Evolutionary conservation across 2,113 vertebrate species (phyloP), one percentile per base, ranked within the genome.

Genomic region (Balaenoptera acutorostrata): DNA sequence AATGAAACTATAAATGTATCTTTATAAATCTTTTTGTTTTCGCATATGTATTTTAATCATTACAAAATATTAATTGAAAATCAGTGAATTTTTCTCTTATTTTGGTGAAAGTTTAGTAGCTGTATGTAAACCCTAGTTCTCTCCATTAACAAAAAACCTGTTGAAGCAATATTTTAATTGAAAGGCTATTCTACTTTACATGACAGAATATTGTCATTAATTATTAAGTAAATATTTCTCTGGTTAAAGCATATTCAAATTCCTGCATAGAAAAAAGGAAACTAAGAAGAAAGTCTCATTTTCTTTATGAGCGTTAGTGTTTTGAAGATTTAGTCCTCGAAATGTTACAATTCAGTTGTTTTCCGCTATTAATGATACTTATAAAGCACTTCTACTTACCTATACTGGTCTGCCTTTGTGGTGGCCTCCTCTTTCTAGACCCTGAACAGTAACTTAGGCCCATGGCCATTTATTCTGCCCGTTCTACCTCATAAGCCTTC

Each of bases 1-100:
- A 74, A 74, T 77, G 96, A 98, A 98, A 98, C 86, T 93, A 97
- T 98, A 98, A 98, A 98, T 93, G 74, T 95, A 72, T 88, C 75
- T 88, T 98, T 97, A 88, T 69, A 86, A 94, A 88, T 92, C 23
- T 13, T 68, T 93, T 96, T 95, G 77, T 96, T 98, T 97, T 89
- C 66, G 64, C 97, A 3, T n/a, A 91, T 90, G 57, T 78, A n/a
- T 31, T 86, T 97, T 97, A 98, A 97, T 97, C 93, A 49, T 29
- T 97, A 95, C 44, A 87, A 93, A 88, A 84, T 72, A 81, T 46
- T 83, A 74, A 74, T 63, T 91, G 68, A 61, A 95, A 94, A 84
- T 71, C 39, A 23, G 2, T 63, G 49, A 27, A 41, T 57, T 93
- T 95, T 90, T 46, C 21, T 93, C 64, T 81, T 97, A 68, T 85